Conservation (phyloP, 92 coral and sea anemone genomes). For the Blastomussa wellsi region DNA sequence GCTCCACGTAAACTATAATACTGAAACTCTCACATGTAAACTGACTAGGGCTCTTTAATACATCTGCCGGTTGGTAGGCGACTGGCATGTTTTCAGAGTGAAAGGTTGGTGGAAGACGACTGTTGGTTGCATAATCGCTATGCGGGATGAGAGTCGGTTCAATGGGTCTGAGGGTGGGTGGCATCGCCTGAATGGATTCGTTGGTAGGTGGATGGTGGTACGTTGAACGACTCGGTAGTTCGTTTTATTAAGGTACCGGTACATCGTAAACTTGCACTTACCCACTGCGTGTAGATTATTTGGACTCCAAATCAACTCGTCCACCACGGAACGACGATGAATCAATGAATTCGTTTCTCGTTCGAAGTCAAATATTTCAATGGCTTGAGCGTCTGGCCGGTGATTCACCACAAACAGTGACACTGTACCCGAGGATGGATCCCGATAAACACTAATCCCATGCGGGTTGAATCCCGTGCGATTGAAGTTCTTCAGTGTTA, state of each 20-base stretch:
- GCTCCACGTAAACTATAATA: no score
- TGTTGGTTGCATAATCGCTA: no score
- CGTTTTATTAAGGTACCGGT: neutral
- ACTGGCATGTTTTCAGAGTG: no score
- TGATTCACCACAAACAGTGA: slow-evolving; percentile 86
- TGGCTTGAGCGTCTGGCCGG: slow-evolving; percentile 62
- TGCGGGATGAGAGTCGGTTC: no score
- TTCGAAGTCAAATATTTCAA: slow-evolving; percentile 90
- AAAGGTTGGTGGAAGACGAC: no score
- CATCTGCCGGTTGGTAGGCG: no score
- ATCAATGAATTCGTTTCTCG: slow-evolving; percentile 47
- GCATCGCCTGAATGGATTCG: neutral
- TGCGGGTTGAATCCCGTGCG: slow-evolving; percentile 84
- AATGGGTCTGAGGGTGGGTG: no score
- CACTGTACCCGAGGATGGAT: slow-evolving; percentile 58
- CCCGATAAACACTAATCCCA: slow-evolving; percentile 79
- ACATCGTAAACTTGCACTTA: slow-evolving; percentile 12
- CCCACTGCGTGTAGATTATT: slow-evolving; percentile 88
- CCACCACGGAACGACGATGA: slow-evolving; percentile 74
- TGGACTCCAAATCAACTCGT: slow-evolving; percentile 71
- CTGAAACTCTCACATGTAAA: no score
- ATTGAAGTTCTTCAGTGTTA: slow-evolving; percentile 68
- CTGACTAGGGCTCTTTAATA: no score
- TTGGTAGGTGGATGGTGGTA: neutral
- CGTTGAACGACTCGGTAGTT: neutral